phyloP scores from a whole-genome alignment of 2,797 vertebrate species.

The Poeciliopsis infans region DNA sequence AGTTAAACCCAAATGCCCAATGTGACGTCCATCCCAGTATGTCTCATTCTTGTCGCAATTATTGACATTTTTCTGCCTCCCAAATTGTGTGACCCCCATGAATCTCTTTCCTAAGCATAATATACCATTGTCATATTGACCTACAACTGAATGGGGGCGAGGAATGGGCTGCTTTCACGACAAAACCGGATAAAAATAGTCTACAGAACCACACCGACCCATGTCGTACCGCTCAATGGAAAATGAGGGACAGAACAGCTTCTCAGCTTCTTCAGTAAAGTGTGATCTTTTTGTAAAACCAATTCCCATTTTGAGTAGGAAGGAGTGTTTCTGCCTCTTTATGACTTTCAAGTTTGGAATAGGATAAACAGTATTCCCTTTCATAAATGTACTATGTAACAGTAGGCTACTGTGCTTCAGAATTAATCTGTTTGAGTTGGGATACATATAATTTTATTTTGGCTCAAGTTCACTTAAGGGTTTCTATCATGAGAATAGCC shows the following conservation, averaged over 20 bases:
- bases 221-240: background rate
- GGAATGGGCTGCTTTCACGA: background rate
- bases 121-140: background rate
- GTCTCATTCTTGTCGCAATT: background rate
- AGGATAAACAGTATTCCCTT: background rate
- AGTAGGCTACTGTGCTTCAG: background rate
- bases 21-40: background rate
- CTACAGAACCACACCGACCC: background rate
- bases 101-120: background rate
- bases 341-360: background rate
- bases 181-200: background rate
- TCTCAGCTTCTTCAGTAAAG: background rate
- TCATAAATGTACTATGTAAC: background rate
- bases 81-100: background rate
- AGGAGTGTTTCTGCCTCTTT: background rate
- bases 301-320: background rate
- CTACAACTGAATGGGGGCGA: background rate
- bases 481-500: background rate
- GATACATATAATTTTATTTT: conserved; percentile 40
- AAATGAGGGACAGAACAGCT: background rate
- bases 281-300: background rate
- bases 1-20: background rate
- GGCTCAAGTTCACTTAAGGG: conserved; percentile 1
- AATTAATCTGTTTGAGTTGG: conserved; percentile 30
- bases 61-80: background rate